Evolutionary conservation across 2,113 vertebrate genomes (phyloP), one percentile per base, ranked within the genome.

Genomic region (Thermophis baileyi): DNA sequence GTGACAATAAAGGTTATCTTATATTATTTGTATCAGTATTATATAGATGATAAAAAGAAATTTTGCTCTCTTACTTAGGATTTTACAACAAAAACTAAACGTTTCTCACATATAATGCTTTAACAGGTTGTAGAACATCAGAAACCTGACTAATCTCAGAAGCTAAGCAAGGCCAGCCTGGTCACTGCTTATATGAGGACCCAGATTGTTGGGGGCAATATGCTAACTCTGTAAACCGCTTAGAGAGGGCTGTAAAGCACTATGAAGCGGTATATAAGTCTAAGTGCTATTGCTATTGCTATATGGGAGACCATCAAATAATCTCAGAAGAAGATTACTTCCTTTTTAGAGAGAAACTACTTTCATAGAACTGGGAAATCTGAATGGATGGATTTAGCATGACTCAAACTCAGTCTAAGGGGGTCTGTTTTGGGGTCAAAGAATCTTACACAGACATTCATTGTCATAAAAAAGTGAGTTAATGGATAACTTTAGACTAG

Each of bases 381-480:
- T 69, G 63, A n/a, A 69, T 3, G 12, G 30, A 69, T 69, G 12
- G 63, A 69, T n/a, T n/a, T 69, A 16, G 30, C 63, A 69, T 14
- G 12, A 69, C 63, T 69, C 27, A 63, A 63, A 63, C 60, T 69
- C 63, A n/a, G 12, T n/a, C 30, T 14, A n/a, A 6, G 63, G 30
- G 30, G 63, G 63, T 0, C 12, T n/a, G 0, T n/a, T n/a, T 1
- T n/a, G 25, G 24, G 3, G 22, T 7, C 6, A 0, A 25, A 10
- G 25, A n/a, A 69, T n/a, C 30, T 69, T 30, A 69, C 30, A 69
- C 4, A 69, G 63, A 30, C 12, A 14, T n/a, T 16, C 60, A 63
- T n/a, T 63, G 30, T 12, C 60, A n/a, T 69, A 69, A 69, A n/a
- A n/a, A 69, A 16, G 30, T 69, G 60, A 14, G 12, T 16, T 16